Conservation (phyloP, 2,113 vertebrate species). For the Tautogolabrus adspersus region DNA sequence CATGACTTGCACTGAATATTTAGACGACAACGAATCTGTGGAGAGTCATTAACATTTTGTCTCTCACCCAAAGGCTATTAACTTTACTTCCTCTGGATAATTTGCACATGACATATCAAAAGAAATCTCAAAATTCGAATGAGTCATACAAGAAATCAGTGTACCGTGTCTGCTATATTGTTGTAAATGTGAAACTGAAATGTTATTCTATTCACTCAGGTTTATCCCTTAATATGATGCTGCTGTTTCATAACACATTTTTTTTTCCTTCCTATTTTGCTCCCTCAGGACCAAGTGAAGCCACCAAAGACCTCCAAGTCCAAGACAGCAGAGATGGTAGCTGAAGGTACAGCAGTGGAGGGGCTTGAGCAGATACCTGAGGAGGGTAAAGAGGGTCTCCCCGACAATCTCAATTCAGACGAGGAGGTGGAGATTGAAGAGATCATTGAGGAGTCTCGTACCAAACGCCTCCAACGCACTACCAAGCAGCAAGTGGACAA, state of each 20-base stretch:
- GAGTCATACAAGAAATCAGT: constrained; percentile 6
- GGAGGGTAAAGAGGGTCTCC: constrained; percentile 81
- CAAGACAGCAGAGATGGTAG: constrained; percentile 83
- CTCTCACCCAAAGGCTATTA: constrained; percentile 15
- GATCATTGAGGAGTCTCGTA: constrained; percentile 94
- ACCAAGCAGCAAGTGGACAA: constrained; percentile 93
- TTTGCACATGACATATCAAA: constrained; percentile 26
- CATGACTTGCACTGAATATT: not conserved
- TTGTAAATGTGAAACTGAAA: constrained; percentile 28
- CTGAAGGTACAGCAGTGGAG: constrained; percentile 77
- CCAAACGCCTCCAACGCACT: constrained; percentile 91
- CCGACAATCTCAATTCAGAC: constrained; percentile 87
- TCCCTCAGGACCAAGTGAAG: constrained; percentile 90
- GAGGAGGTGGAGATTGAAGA: constrained; percentile 96
- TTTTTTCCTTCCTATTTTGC: constrained; percentile 51
- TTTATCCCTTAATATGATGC: not conserved
- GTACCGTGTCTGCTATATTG: not conserved
- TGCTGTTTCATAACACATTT: constrained; percentile 5
- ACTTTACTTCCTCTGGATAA: constrained; percentile 14
- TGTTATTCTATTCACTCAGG: not conserved
- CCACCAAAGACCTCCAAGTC: constrained; percentile 85
- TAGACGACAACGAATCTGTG: not conserved
- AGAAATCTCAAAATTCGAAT: constrained; percentile 15
- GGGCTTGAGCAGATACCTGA: constrained; percentile 72
- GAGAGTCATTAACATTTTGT: not conserved